Conservation (phyloP, 2,888 invertebrate genomes). For the Drosophila demipolita region DNA sequence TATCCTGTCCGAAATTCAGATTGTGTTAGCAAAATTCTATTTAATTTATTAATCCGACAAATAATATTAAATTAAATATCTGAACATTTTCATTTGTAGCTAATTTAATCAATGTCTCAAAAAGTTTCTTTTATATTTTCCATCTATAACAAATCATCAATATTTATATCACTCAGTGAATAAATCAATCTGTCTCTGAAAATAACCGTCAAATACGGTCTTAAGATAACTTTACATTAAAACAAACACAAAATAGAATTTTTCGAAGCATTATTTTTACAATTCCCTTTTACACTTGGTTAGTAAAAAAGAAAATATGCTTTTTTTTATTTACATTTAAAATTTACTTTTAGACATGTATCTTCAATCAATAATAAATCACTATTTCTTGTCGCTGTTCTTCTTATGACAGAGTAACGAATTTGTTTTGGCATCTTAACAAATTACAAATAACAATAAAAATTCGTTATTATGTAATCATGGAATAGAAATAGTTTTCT, state of each 20-base stretch:
- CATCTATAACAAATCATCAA: not conserved
- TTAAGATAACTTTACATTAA: not conserved
- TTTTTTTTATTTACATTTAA: not conserved
- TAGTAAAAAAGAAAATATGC: not conserved
- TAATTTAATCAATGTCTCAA: not conserved
- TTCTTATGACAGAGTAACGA: not conserved
- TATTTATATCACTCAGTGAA: not conserved
- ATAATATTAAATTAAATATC: not conserved
- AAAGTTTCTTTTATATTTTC: not conserved
- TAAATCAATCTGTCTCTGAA: not conserved
- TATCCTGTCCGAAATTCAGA: not conserved
- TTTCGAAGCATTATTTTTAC: not conserved
- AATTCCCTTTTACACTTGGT: not conserved
- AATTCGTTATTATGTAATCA: not conserved
- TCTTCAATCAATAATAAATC: constrained; percentile 1
- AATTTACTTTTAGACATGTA: not conserved
- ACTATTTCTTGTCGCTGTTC: not conserved
- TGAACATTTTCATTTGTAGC: not conserved
- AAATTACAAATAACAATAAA: constrained; percentile 14
- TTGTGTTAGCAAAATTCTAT: not conserved
- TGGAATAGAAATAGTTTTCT: constrained; percentile 25
- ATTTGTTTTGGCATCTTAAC: not conserved
- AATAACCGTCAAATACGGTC: not conserved
- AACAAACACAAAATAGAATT: not conserved
- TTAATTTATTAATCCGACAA: not conserved